These are phyloP conservation scores for Globia sparganii DNA, from an alignment of 2,888 invertebrate genomes.

Conservation along the genomic window DNA sequence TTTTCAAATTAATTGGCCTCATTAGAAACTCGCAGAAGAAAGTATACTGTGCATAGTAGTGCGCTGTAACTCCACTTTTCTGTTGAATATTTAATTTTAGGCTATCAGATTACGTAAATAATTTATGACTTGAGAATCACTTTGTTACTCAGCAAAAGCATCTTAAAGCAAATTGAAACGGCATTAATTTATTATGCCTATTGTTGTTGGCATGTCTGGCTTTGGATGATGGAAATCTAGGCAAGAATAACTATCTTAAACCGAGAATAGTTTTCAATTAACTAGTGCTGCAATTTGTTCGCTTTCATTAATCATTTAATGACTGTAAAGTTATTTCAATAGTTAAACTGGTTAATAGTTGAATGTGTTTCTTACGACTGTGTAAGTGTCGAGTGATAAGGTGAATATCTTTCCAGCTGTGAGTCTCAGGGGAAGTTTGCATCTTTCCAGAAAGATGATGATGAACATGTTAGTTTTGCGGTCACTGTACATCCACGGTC, in stretches of 20 bases:
- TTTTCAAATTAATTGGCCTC: conserved; percentile 46
- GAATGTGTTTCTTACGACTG: conserved; percentile 79
- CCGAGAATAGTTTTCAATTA: conserved; percentile 19
- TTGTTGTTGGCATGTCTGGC: conserved; percentile 41
- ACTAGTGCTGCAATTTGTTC: conserved; percentile 31
- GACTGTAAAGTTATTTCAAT: conserved; percentile 1
- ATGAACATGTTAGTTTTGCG: conserved; percentile 80
- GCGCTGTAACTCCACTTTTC: conserved; percentile 24
- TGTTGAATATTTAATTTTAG: conserved; percentile 50
- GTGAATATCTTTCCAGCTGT: conserved; percentile 90
- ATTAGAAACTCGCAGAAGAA: conserved; percentile 44
- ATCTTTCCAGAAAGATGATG: conserved; percentile 86
- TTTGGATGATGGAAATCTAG: conserved; percentile 33
- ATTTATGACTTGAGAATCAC: conserved; percentile 55
- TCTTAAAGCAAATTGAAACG: conserved; percentile 46
- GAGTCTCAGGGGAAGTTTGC: conserved; percentile 87
- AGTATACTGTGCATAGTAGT: conserved; percentile 30
- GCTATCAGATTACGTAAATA: conserved; percentile 60
- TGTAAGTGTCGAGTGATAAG: conserved; percentile 88
- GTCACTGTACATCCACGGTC: conserved; percentile 85
- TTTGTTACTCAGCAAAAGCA: conserved; percentile 50
- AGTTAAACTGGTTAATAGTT: conserved; percentile 3
- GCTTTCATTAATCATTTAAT: conserved; percentile 35
- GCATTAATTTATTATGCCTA: conserved; percentile 44
- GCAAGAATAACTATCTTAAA: conserved; percentile 18